Evolutionary conservation across 2,113 vertebrate species (phyloP).

Genomic region (Scartelaos histophorus): DNA sequence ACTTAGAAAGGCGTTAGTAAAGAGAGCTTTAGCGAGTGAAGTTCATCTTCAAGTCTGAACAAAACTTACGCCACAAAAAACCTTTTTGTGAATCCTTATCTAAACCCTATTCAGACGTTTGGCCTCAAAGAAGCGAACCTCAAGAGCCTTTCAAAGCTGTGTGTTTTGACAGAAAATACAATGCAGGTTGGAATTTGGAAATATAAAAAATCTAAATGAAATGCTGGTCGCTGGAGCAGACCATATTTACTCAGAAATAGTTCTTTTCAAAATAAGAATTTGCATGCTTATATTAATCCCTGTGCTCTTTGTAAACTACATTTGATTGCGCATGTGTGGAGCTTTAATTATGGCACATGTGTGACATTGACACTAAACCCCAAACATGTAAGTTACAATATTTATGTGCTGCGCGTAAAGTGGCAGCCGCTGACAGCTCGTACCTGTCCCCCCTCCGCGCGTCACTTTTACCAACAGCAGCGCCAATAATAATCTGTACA

Average conservation of each 20-base stretch:
- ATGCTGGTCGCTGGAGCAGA: background rate
- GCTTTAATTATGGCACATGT: constrained; percentile 12
- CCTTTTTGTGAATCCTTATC: constrained; percentile 63
- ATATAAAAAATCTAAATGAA: constrained; percentile 15
- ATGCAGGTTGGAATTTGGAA: background rate
- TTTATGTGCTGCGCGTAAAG: constrained; percentile 13
- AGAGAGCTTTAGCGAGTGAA: constrained; percentile 71
- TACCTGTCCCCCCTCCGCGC: constrained; percentile 29
- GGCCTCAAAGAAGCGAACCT: constrained; percentile 44
- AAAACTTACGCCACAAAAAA: constrained; percentile 39
- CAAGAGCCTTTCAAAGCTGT: constrained; percentile 18
- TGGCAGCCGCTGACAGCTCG: constrained; percentile 30
- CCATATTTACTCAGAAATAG: background rate
- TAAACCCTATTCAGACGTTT: constrained; percentile 49
- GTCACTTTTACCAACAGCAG: constrained; percentile 40
- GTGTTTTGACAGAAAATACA: constrained; percentile 12
- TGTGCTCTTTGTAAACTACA: constrained; percentile 9
- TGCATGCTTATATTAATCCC: constrained; percentile 5
- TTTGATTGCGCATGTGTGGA: constrained; percentile 6
- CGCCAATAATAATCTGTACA: constrained; percentile 60
- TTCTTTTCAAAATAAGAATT: constrained; percentile 3
- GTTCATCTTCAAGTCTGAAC: constrained; percentile 91
- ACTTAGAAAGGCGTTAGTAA: constrained; percentile 78
- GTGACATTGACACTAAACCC: constrained; percentile 14
- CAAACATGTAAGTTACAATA: constrained; percentile 15